phyloP scores from a whole-genome alignment of 2,888 invertebrate species.

The Lamellibrachia satsuma region DNA sequence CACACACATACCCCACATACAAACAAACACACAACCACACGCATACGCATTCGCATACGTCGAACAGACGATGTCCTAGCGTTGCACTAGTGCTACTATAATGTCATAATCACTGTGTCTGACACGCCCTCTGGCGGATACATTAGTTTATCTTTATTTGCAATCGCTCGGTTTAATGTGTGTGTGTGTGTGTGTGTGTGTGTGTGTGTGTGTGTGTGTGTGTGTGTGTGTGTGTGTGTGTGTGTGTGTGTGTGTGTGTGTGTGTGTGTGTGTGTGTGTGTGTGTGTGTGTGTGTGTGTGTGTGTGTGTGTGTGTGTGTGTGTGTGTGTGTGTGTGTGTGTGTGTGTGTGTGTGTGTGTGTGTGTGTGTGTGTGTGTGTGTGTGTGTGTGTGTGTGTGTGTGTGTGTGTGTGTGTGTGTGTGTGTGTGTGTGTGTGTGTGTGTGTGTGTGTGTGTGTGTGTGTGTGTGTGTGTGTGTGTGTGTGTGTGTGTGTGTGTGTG shows the following conservation, averaged over 20 bases:
- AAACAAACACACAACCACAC: too few species aligned
- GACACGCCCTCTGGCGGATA: too few species aligned
- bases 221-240: background rate
- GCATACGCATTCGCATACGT: too few species aligned
- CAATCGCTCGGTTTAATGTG: too few species aligned
- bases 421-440: conserved; percentile 1
- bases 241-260: background rate
- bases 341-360: background rate
- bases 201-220: background rate
- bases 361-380: background rate
- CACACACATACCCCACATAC: too few species aligned
- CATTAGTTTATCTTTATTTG: too few species aligned
- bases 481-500: conserved; percentile 1
- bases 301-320: conserved; percentile 1
- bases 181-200: background rate
- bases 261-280: conserved; percentile 1
- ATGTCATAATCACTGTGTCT: too few species aligned
- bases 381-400: background rate
- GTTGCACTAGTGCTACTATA: too few species aligned
- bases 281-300: conserved; percentile 1
- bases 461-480: background rate
- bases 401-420: conserved; percentile 1
- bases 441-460: conserved; percentile 1
- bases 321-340: background rate
- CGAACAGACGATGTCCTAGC: too few species aligned